Evolutionary conservation across 2,888 invertebrate genomes (phyloP).

Genomic region (Scaptomyza polygonia): DNA sequence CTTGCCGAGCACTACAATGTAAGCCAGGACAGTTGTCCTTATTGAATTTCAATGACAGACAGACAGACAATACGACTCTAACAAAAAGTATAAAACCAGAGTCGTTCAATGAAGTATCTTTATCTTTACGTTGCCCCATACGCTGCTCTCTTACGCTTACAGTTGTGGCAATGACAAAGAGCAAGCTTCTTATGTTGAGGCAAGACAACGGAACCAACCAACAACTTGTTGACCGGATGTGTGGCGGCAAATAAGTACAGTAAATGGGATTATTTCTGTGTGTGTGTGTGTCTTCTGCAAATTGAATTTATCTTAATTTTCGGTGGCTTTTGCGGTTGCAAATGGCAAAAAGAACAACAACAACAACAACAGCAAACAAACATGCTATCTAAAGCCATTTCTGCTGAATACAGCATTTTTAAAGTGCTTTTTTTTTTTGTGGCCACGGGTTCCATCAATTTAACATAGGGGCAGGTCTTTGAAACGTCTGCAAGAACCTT

Average conservation of each 20-base stretch:
- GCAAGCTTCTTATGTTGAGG: constrained; percentile 25
- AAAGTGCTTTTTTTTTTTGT: constrained; percentile 12
- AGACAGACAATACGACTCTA: constrained; percentile 21
- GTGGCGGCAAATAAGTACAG: constrained; percentile 71
- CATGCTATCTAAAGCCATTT: constrained; percentile 20
- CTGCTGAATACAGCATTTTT: constrained; percentile 26
- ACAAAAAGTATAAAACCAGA: constrained; percentile 33
- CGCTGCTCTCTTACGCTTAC: constrained; percentile 37
- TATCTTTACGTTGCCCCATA: constrained; percentile 21
- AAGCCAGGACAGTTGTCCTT: constrained; percentile 63
- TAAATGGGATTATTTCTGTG: constrained; percentile 73
- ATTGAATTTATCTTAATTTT: constrained; percentile 63
- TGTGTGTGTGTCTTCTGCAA: constrained; percentile 28
- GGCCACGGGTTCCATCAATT: constrained; percentile 4
- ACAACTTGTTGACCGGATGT: constrained; percentile 77
- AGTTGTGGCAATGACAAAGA: constrained; percentile 64
- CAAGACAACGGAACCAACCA: constrained; percentile 33
- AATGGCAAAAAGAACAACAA: constrained; percentile 7
- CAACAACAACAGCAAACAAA: neutral
- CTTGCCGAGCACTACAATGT: constrained; percentile 49
- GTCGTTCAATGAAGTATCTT: constrained; percentile 33
- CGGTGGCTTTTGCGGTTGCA: constrained; percentile 38
- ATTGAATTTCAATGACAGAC: constrained; percentile 75
- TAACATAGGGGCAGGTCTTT: constrained; percentile 28
- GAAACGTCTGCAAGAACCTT: constrained; percentile 18